Evolutionary conservation across 2,797 vertebrate species (phyloP), one percentile per base, ranked within the genome.

Genomic region (Rhinatrema bivittatum): DNA sequence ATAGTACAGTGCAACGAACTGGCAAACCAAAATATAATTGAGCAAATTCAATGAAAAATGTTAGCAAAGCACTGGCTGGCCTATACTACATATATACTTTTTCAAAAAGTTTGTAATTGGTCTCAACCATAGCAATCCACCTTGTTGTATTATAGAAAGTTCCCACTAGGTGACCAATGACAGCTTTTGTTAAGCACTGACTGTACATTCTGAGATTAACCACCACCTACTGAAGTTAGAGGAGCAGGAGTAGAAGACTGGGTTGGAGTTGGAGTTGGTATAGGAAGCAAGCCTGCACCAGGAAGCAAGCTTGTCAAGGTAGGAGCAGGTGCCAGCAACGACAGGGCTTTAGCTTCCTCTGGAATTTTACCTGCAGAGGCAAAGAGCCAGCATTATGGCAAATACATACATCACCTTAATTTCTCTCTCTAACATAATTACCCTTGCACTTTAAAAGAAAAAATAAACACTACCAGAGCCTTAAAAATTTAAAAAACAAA

Each of bases 311-410:
- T 93, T 62, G 92, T 84, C 29, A 85, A 84, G 16, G 93, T 82
- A 54, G 91, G 53, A 52, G 82, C 86, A 50, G 95, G 95, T 3
- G 92, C 91, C 85, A 98, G 73, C 0, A 98, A 81, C 30, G 94
- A 97, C 29, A 98, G 85, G 35, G 95, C 95, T 84, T 98, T 98
- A 68, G 90, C 81, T 85, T 98, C 95, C 73, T 98, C 95, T 40
- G 94, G 95, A 50, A 98, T 98, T 84, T 93, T 98, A 81, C 95
- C 95, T 98, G 87, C 68, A 82, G 84, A 78, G 67, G 68, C 48
- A 84, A 85, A 70, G 24, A 55, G 2, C 36, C 54, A 58, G 63
- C 35, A 1, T 83, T 77, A 83, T 36, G 44, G 39, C 59, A 76
- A 70, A 71, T 50, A 66, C 72, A 38, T 82, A 67, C 60, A 79